phyloP scores from a whole-genome alignment of 2,113 vertebrate genomes.

The Lycaon pictus region DNA sequence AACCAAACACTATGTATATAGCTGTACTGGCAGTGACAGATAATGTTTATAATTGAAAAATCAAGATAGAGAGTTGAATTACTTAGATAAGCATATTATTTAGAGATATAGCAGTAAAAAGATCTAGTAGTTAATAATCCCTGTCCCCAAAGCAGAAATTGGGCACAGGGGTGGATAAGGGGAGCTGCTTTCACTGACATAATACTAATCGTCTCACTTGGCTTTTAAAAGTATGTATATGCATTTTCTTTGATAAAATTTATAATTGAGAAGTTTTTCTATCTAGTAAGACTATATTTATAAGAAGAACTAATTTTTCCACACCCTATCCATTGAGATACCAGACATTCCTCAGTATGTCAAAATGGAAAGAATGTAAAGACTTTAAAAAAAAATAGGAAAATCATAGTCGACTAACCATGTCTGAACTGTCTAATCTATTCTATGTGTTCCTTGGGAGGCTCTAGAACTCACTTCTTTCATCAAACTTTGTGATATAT shows the following conservation, averaged over 20 bases:
- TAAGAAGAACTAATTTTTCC: slow-evolving; percentile 43
- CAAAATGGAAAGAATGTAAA: slow-evolving; percentile 28
- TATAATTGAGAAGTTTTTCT: background rate
- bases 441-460: background rate
- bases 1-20: background rate
- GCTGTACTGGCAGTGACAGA: background rate
- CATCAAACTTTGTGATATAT: background rate
- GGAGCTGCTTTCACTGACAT: background rate
- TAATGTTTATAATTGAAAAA: slow-evolving; percentile 9
- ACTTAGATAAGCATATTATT: background rate
- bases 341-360: slow-evolving; percentile 20
- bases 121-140: background rate
- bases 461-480: background rate
- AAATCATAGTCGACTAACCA: background rate
- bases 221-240: background rate
- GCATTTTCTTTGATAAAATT: background rate
- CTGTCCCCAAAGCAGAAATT: background rate
- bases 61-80: background rate
- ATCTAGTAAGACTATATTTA: background rate
- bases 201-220: background rate
- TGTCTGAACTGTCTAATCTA: background rate
- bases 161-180: rapidly evolving
- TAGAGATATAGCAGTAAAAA: background rate
- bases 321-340: background rate
- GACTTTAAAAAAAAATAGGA: background rate